phyloP scores from a whole-genome alignment of 1,140 invertebrate genomes.

The Arctopsyche grandis region DNA sequence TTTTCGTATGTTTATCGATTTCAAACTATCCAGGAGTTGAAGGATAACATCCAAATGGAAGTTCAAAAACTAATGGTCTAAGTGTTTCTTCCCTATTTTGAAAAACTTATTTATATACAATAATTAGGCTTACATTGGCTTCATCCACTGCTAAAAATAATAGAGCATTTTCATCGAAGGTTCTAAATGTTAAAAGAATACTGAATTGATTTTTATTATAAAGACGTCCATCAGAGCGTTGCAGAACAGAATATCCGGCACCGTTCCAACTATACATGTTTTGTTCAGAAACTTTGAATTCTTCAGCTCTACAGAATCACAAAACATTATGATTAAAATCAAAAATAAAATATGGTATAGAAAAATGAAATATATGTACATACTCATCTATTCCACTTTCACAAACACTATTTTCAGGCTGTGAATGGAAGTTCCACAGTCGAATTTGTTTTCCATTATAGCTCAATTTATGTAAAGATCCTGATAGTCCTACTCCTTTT shows the following conservation, averaged over 20 bases:
- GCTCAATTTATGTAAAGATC: constrained; percentile 81
- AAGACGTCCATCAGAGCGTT: constrained; percentile 68
- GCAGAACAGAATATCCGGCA: constrained; percentile 79
- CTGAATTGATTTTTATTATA: constrained; percentile 80
- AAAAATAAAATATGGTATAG: constrained; percentile 18
- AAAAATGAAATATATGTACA: too few relatives aligned
- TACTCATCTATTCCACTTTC: constrained; percentile 80
- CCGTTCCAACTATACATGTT: constrained; percentile 76
- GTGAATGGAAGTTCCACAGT: constrained; percentile 83
- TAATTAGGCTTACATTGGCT: constrained; percentile 65
- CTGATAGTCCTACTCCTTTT: constrained; percentile 69
- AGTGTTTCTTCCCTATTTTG: constrained; percentile 36
- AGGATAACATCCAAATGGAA: too few relatives aligned
- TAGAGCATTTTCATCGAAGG: constrained; percentile 88
- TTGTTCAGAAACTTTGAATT: constrained; percentile 43
- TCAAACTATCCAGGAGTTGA: too few relatives aligned
- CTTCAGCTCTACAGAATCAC: constrained; percentile 65
- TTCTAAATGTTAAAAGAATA: constrained; percentile 83
- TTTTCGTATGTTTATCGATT: too few relatives aligned
- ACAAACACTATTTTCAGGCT: constrained; percentile 72
- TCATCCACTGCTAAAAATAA: constrained; percentile 85
- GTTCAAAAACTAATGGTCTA: too few relatives aligned
- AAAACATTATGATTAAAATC: background rate
- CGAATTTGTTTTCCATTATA: constrained; percentile 84
- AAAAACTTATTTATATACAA: constrained; percentile 44